phyloP scores from a whole-genome alignment of 2,113 vertebrate genomes.

The Rhabdornis inornatus region DNA sequence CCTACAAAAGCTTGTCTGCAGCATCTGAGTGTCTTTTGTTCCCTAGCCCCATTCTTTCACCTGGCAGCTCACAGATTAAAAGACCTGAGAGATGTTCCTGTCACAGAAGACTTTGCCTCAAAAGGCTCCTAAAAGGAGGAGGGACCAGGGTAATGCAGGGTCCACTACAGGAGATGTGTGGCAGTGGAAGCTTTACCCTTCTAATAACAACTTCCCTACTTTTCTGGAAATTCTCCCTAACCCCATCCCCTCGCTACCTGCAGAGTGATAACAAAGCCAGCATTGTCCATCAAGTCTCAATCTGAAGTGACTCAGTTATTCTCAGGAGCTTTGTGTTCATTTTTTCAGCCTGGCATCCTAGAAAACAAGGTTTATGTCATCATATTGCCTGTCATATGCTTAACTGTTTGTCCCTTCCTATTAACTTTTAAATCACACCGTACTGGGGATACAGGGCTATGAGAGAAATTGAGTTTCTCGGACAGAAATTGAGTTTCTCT shows the following conservation, averaged over 20 bases:
- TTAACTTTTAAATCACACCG: conserved; percentile 26
- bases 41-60: conserved; percentile 61
- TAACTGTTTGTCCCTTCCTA: conserved; percentile 58
- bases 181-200: conserved; percentile 28
- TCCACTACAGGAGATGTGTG: neutral
- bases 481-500: neutral
- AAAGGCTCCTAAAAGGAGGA: conserved; percentile 53
- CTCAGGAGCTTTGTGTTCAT: conserved; percentile 27
- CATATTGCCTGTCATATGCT: conserved; percentile 49
- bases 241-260: neutral
- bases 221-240: conserved; percentile 38
- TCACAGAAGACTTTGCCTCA: conserved; percentile 50
- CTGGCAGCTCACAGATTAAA: conserved; percentile 61
- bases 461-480: conserved; percentile 21
- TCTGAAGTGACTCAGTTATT: conserved; percentile 47
- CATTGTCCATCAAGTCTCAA: conserved; percentile 33
- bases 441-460: neutral
- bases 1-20: conserved; percentile 53
- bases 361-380: conserved; percentile 51
- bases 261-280: conserved; percentile 45
- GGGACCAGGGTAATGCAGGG: neutral
- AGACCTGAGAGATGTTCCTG: conserved; percentile 36
- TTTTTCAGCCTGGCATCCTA: conserved; percentile 41
- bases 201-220: neutral
- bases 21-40: conserved; percentile 57